A percentile compares a stretch with the other conserved stretches of the same genome.
Conservation (phyloP, 2,888 invertebrate species). For the Ophraella communa region DNA sequence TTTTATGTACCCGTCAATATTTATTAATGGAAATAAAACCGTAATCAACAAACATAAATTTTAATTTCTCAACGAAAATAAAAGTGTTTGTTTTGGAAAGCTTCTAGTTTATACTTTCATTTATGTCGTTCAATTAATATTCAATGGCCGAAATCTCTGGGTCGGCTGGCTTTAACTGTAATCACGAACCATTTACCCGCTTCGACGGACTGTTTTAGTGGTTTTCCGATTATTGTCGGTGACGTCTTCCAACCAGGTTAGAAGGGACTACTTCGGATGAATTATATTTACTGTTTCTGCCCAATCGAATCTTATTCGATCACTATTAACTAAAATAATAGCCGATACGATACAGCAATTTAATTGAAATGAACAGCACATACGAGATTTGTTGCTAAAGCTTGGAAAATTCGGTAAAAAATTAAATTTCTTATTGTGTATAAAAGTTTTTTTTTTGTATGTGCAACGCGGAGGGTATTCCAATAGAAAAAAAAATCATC, state of each 20-base stretch:
- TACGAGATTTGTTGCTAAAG: too few species aligned
- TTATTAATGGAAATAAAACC: too few species aligned
- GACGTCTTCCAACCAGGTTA: constrained; percentile 1
- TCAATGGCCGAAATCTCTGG: constrained; percentile 7
- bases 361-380: too few species aligned
- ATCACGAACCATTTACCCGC: constrained; percentile 20
- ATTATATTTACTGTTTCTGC: background rate
- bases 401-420: too few species aligned
- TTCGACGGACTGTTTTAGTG: constrained; percentile 25
- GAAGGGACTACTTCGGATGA: background rate
- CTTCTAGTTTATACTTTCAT: constrained; percentile 6
- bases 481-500: too few species aligned
- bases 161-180: constrained; percentile 12
- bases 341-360: too few species aligned
- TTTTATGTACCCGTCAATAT: too few species aligned
- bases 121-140: constrained; percentile 11
- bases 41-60: background rate
- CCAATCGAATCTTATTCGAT: background rate
- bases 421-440: too few species aligned
- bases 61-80: background rate
- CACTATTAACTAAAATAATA: too few species aligned
- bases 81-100: background rate
- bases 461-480: too few species aligned
- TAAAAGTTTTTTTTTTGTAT: too few species aligned
- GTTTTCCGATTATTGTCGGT: constrained; percentile 18